Evolutionary conservation across 2,888 invertebrate species (phyloP), one percentile per base, ranked within the genome.

Genomic region (Caenorhabditis uteleia): DNA sequence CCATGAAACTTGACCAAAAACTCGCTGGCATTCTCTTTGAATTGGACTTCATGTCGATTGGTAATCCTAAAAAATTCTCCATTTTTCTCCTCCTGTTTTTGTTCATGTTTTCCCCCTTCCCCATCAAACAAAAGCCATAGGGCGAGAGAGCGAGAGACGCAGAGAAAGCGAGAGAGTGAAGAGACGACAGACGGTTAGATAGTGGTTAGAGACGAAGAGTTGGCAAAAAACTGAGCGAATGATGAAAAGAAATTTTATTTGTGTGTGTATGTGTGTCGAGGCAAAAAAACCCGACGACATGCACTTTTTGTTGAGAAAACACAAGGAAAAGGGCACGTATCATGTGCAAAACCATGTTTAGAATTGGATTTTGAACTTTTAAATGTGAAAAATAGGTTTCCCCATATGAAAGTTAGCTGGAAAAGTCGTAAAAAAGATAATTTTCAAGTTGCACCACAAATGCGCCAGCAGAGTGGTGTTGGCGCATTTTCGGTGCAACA

Each of bases 1-100:
- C 98, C 98, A 86, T 93, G 95, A 87, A 98, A 99, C 88, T 98
- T 99, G 70, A 98, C 98, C 85, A 94, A 93, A 87, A 99, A 98
- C 87, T 99, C 98, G 87, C 97, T 98, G 67, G 98, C 89, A 51
- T 95, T 95, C 59, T 95, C 94, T 68, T 97, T 88, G 82, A 98
- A 94, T 49, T 95, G 97, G 72, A 98, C 98, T 87, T 99, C 97
- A 86, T 99, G 95, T 86, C 97, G 95, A 85, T 95, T 95, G 87
- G 98, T 97, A 84, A 98, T 97, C 83, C 93, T 93, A 87, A 38
- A 66, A 58, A 16, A 42, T 44, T 44, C 12, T 39, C 23, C 8
- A 20, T 39, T 39, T 39, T 39, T 39, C 16, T 34, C 34, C 34
- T n/a, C 34, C 4, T 7, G 18, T 38, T 38, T 34, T n/a, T 34